Evolutionary conservation across 2,888 invertebrate genomes (phyloP).

Genomic region (Yponomeuta plumbellus): DNA sequence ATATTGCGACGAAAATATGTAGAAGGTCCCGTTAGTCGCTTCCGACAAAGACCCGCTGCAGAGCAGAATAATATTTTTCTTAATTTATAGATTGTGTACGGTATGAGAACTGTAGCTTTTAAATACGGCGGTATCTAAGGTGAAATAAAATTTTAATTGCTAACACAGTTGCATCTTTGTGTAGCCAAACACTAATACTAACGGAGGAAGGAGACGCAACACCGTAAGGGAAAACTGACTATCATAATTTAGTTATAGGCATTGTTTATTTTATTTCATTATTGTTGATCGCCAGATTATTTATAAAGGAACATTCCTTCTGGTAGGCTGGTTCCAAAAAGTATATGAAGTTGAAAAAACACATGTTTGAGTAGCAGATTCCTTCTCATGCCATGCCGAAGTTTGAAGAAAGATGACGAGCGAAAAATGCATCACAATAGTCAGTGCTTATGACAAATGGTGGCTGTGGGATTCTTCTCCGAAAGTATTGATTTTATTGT

Average conservation of each 20-base stretch:
- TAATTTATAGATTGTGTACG: neutral
- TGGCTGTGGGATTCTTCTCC: constrained; percentile 32
- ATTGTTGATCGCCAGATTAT: neutral
- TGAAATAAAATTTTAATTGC: constrained; percentile 76
- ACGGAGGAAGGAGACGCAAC: constrained; percentile 45
- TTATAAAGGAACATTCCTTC: neutral
- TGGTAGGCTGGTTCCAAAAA: constrained; percentile 16
- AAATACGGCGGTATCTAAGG: constrained; percentile 44
- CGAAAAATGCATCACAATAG: constrained; percentile 34
- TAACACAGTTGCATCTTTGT: constrained; percentile 51
- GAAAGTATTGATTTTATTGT: constrained; percentile 24
- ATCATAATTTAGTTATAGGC: constrained; percentile 12
- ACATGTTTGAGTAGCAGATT: constrained; percentile 11
- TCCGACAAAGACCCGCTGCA: neutral
- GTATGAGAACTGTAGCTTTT: neutral
- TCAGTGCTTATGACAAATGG: constrained; percentile 46
- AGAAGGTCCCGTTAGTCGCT: constrained; percentile 1
- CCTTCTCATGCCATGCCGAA: neutral
- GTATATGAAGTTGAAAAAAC: constrained; percentile 54
- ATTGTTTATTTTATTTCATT: neutral
- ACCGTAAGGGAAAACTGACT: constrained; percentile 22
- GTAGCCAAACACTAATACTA: constrained; percentile 51
- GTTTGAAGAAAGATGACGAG: constrained; percentile 44
- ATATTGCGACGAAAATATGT: constrained; percentile 35
- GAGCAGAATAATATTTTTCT: neutral